Base-by-base conservation (phyloP, 2,888 invertebrate species). In the Oithona nana region DNA sequence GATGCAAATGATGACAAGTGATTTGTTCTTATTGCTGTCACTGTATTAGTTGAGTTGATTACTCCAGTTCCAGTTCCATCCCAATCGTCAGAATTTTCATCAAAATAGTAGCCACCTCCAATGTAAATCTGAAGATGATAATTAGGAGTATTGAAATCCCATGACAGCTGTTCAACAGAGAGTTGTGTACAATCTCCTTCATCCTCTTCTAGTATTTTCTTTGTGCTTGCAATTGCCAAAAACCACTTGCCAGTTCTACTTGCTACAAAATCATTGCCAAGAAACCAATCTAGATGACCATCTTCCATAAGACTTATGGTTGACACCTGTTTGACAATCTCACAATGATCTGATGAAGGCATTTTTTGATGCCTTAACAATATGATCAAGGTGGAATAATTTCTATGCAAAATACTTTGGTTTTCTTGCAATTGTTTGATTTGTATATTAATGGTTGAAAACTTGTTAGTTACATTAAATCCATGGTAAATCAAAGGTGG, bases 1-100 rank as follows among this genome's bases (percentile, higher is more conserved):
- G 72, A 72, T 11, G 72, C 72, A 66, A 76, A 76, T 20, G 72
- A 69, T n/a, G 75, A 75, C 67, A 76, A 65, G 66, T 76, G 76
- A n/a, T 29, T 30, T 39, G 64, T 56, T 1, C 28, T 49, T 28
- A 63, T 64, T 28, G 50, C 51, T 20, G 65, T 20, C 28, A 28
- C 28, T 24, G n/a, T 50, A 6, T 28, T 50, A 3, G 59, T 28
- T n/a, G 49, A 11, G n/a, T 59, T 59, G 1, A 59, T 39, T 56
- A 62, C 62, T 16, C 20, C n/a, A 16, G 57, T 24, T 11, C 62
- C 62, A 39, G 1, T n/a, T 20, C 30, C 55, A n/a, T 62, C 62
- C 62, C 62, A 62, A 11, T 29, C 24, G 29, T 62, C 62, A 30
- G 56, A 57, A 6, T 22, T 6, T 1, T 31, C 22, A 56, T 62